These are phyloP conservation scores for Alosa alosa DNA, from an alignment of 2,113 vertebrate species.

Conservation along the genomic window DNA sequence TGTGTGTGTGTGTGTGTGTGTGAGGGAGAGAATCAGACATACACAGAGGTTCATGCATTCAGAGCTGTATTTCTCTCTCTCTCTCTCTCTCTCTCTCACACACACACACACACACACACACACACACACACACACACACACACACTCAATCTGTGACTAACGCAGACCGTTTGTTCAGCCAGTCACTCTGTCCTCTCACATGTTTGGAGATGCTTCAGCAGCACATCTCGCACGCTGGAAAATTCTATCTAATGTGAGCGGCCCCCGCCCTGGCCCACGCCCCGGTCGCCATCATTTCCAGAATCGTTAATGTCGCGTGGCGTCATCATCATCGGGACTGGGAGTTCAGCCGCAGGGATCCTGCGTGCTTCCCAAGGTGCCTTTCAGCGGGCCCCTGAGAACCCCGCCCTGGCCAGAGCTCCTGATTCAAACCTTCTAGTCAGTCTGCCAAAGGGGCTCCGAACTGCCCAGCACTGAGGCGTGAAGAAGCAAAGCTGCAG, in stretches of 20 bases:
- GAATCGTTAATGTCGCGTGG: neutral
- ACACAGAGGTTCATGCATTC: neutral
- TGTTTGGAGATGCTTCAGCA: conserved; percentile 13
- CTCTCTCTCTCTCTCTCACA: no score
- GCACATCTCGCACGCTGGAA: neutral
- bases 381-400: neutral
- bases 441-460: neutral
- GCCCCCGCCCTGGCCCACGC: neutral
- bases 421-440: neutral
- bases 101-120: no score
- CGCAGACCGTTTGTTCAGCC: neutral
- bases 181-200: neutral
- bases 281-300: neutral
- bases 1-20: conserved; percentile 26
- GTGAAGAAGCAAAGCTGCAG: neutral
- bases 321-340: neutral
- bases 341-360: neutral
- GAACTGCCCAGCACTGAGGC: neutral
- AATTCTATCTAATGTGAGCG: conserved; percentile 4
- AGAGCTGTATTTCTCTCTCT: neutral
- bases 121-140: neutral
- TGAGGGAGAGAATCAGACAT: neutral
- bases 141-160: neutral
- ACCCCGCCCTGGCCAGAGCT: neutral
- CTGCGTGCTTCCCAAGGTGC: neutral